Evolutionary conservation across 2,888 invertebrate species (phyloP), one percentile per base, ranked within the genome.

Genomic region (Cactoblastis cactorum): DNA sequence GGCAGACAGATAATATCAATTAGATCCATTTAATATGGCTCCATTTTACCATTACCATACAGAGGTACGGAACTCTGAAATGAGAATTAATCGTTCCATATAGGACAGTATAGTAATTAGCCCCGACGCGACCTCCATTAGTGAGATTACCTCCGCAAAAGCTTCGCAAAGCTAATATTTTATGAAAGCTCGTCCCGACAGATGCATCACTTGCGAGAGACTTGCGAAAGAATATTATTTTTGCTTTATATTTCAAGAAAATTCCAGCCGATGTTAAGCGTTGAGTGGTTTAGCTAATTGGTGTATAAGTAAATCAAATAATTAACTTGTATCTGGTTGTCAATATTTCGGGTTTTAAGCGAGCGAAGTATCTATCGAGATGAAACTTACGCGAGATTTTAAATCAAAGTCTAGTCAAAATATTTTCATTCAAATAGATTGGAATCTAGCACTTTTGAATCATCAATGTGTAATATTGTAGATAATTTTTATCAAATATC

Each of bases 151-250:
- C 52, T 62, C 53, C 51, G 35, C 53, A 47, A 62, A 63, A 63
- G 63, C 52, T 62, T 54, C 47, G 38, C 53, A 48, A 62, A 63
- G 65, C 59, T 65, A 62, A 71, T 73, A 73, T 70, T 70, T 66
- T 69, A 69, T 67, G 69, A 71, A 69, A 65, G 64, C 34, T 35
- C 22, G 43, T 45, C 48, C 45, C 24, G 28, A 38, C 51, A 46
- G 51, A 51, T 53, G 55, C 52, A 56, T 53, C 50, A 56, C 50
- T 50, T 24, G 28, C 18, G 9, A 37, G 17, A 17, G 17, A 56
- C 50, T 50, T 24, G 28, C 18, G 9, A 37, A 37, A 17, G 17
- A 37, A 39, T 49, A 39, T 49, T 48, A 38, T 38, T 38, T 45
- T 45, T n/a, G 19, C 18, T 34, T 45, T 45, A 33, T 33, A 34